Conservation (phyloP, 2,888 invertebrate species). For the Athripsodes cinereus region DNA sequence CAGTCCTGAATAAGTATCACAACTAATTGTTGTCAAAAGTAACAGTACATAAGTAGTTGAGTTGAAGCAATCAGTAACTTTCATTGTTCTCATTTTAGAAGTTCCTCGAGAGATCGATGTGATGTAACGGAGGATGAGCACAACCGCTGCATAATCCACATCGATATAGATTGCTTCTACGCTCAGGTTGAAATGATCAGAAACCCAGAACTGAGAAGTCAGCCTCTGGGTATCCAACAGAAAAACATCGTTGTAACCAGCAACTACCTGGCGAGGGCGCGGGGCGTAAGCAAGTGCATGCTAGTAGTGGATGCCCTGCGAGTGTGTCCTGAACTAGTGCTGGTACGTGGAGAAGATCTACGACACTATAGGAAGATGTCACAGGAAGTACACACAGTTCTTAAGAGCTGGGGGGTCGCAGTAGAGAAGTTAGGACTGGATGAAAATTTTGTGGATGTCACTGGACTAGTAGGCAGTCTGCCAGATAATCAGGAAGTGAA, state of each 20-base stretch:
- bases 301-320: slow-evolving; percentile 65
- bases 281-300: slow-evolving; percentile 75
- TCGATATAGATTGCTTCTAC: slow-evolving; percentile 81
- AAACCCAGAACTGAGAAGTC: slow-evolving; percentile 58
- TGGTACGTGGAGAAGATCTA: slow-evolving; percentile 79
- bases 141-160: slow-evolving; percentile 56
- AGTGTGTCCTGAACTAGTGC: slow-evolving; percentile 65
- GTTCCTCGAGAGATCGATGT: slow-evolving; percentile 13
- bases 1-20: not conserved
- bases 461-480: slow-evolving; percentile 50
- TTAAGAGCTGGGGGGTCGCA: slow-evolving; percentile 64
- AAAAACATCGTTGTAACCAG: slow-evolving; percentile 80
- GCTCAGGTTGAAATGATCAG: slow-evolving; percentile 79
- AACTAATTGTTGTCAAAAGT: not conserved
- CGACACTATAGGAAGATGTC: slow-evolving; percentile 75
- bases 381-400: slow-evolving; percentile 63
- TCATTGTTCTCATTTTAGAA: slow-evolving; percentile 23
- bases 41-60: not conserved
- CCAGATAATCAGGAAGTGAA: not conserved
- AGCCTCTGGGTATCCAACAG: slow-evolving; percentile 77
- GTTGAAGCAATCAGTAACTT: slow-evolving; percentile 6
- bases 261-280: slow-evolving; percentile 73
- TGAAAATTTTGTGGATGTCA: slow-evolving; percentile 80
- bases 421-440: slow-evolving; percentile 81
- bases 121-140: slow-evolving; percentile 16